Evolutionary conservation across 1,140 invertebrate genomes (phyloP), one percentile per base, ranked within the genome.

Genomic region (Drosophila albomicans): DNA sequence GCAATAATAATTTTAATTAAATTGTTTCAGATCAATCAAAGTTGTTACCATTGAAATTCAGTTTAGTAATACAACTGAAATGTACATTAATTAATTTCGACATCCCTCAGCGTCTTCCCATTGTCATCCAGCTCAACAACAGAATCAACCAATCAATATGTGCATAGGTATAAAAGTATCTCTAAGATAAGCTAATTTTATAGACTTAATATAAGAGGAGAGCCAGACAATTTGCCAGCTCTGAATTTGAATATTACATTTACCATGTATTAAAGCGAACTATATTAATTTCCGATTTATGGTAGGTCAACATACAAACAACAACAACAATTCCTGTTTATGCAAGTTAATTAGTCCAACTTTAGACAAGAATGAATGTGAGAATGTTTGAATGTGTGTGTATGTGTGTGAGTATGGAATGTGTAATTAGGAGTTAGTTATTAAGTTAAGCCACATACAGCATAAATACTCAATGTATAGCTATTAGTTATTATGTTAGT

Each of bases 281-380:
- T 62, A 65, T 61, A 78, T 73, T 72, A 54, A 76, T 72, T 65
- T 43, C 41, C 79, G 56, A 66, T 73, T 48, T 58, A 63, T 73
- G 46, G 71, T 82, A 87, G 76, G 65, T 30, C 67, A 54, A 75
- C 66, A 67, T 49, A 70, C 20, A 32, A 32, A 32, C 30, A 32
- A 38, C 81, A 32, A 38, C 81, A 73, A 59, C 64, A 78, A 80
- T 80, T 84, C 77, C 80, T 84, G 84, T 88, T 88, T 74, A 78
- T 79, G 70, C 77, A 80, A 88, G 80, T 80, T 87, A 88, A 87
- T 88, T 88, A 88, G 72, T 72, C 65, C 46, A 68, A 67, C 62
- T 67, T 67, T 66, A 59, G 49, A 54, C 7, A 30, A 15, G 46
- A 66, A 35, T 41, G 41, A 25, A 32, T 59, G 54, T 10, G 30